phyloP scores from a whole-genome alignment of 2,113 vertebrate genomes.

The Benthochromis sp. region DNA sequence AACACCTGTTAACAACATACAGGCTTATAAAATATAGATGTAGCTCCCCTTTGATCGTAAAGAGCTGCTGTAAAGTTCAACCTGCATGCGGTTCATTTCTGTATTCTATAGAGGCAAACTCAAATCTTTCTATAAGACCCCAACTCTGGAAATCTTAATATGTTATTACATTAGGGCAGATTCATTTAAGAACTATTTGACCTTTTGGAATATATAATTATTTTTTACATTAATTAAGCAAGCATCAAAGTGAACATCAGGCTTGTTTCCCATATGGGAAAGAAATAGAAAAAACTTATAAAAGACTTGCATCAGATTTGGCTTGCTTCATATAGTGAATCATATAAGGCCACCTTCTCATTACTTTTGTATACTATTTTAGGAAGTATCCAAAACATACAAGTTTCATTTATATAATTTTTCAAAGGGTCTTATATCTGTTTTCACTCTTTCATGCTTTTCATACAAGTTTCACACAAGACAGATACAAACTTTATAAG shows the following conservation, averaged over 20 bases:
- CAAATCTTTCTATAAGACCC: not conserved
- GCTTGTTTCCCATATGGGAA: not conserved
- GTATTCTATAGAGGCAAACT: not conserved
- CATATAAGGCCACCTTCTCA: not conserved
- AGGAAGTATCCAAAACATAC: not conserved
- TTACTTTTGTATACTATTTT: not conserved
- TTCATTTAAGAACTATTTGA: not conserved
- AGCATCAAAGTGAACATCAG: not conserved
- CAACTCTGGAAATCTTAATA: not conserved
- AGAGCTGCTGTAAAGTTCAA: conserved; percentile 9
- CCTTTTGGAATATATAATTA: not conserved
- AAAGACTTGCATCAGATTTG: not conserved
- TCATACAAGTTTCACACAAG: not conserved
- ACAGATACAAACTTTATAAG: not conserved
- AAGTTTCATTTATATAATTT: not conserved
- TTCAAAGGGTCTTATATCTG: not conserved
- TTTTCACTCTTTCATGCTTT: not conserved
- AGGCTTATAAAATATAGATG: conserved; percentile 42
- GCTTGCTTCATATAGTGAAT: not conserved
- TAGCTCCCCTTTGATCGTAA: conserved; percentile 25
- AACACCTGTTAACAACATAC: conserved; percentile 62
- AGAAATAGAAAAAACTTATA: not conserved
- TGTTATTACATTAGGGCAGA: not conserved
- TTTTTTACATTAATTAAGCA: not conserved
- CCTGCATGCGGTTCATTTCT: not conserved